phyloP scores from a whole-genome alignment of 2,888 invertebrate species.

The Zaprionus lineosus region DNA sequence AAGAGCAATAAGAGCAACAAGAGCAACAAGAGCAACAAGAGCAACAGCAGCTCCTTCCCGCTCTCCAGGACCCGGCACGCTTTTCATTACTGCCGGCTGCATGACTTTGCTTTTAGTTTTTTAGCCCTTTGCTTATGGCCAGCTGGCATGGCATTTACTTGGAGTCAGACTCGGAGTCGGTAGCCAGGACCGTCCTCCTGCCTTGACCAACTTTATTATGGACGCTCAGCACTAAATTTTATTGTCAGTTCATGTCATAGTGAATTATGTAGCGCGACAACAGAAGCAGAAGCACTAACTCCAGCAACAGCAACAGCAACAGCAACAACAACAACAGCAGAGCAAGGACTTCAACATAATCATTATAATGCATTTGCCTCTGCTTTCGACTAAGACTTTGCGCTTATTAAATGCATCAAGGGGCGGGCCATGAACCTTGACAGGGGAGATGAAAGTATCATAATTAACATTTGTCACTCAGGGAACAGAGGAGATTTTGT shows the following conservation, averaged over 20 bases:
- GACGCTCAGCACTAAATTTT: slow-evolving; percentile 82
- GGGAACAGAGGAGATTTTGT: slow-evolving; percentile 47
- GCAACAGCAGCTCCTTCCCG: slow-evolving; percentile 15
- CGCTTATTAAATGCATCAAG: slow-evolving; percentile 66
- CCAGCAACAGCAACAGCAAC: slow-evolving; percentile 5
- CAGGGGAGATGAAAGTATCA: slow-evolving; percentile 21
- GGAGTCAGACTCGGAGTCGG: slow-evolving; percentile 21
- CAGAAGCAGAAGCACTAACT: slow-evolving; percentile 29
- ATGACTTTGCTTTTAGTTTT: slow-evolving; percentile 75
- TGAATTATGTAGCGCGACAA: slow-evolving; percentile 80
- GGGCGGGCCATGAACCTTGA: too few species aligned
- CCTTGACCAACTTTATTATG: slow-evolving; percentile 77
- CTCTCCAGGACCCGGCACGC: slow-evolving; percentile 49
- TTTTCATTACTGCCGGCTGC: slow-evolving; percentile 74
- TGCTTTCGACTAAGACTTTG: slow-evolving; percentile 53
- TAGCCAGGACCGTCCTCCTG: slow-evolving; percentile 39
- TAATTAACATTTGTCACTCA: slow-evolving; percentile 71
- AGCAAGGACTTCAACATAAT: slow-evolving; percentile 45
- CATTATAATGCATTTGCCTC: slow-evolving; percentile 70
- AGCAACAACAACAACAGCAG: slow-evolving; percentile 9
- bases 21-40: slow-evolving; percentile 4
- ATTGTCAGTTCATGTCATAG: slow-evolving; percentile 82
- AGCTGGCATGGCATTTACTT: slow-evolving; percentile 50
- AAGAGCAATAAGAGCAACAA: too few species aligned
- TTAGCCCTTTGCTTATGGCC: slow-evolving; percentile 71